Evolutionary conservation across 2,113 vertebrate species (phyloP), one percentile per base, ranked within the genome.

Genomic region (Lontra canadensis): DNA sequence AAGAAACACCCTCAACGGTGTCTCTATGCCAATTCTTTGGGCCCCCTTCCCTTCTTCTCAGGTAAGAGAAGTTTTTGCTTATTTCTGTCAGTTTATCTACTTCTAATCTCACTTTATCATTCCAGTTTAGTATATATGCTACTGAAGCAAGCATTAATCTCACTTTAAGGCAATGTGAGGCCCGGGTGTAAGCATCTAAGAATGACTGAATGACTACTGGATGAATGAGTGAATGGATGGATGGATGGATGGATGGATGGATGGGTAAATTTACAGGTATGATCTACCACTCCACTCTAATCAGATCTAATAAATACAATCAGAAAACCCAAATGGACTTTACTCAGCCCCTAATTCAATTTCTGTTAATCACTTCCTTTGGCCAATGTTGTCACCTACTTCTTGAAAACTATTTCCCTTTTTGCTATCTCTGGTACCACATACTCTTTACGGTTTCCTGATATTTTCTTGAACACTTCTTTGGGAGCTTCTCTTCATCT

Each of bases 311-410:
- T 74, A 49, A 88, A 88, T 73, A 39, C 31, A 73, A 65, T 78
- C 15, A 94, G 36, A 92, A 97, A 94, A 84, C 18, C 1, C 44
- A 21, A 90, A 83, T 49, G 12, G 26, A 1, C 4, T 83, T 97
- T 86, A 69, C 39, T 73, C 12, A 96, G 12, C n/a, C 14, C 29
- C 29, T 85, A 91, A 76, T 91, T 89, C 84, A 93, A 76, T 93
- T 55, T 26, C 18, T 36, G 76, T 63, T 84, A 74, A 76, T 95
- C 6, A 89, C 0, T 52, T 95, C 15, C 21, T 82, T 71, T 74
- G 23, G 44, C 59, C 44, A 88, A 59, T 82, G 49, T 31, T 59
- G 23, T 73, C 23, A 93, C 44, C 17, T 44, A 44, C 34, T 90
- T 84, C 17, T 82, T 93, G 23, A 87, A 94, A 96, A 74, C 2